Evolutionary conservation across 2,113 vertebrate species (phyloP), one percentile per base, ranked within the genome.

Genomic region (Dicerorhinus sumatrensis): DNA sequence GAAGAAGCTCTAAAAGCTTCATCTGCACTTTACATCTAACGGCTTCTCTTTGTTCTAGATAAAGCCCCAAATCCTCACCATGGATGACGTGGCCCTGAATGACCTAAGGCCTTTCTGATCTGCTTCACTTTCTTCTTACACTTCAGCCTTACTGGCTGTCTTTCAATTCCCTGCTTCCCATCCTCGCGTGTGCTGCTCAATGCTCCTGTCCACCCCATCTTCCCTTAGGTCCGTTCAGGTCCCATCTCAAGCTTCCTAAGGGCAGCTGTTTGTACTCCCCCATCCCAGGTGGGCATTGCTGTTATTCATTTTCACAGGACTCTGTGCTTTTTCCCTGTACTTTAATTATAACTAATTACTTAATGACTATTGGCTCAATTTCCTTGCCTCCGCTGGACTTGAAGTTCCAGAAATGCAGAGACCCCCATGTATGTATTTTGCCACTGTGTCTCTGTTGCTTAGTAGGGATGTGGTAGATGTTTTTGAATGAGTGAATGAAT

Each of bases 101-200:
- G 14, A 73, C 56, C 2, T 3, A 11, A 4, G 16, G 39, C 48
- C 10, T 80, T 54, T 46, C n/a, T 6, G 51, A 8, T 29, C 60
- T 6, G 29, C 11, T 63, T 48, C 0, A 54, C 56, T 20, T 13
- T 18, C 84, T 31, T 14, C 2, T 17, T 21, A 10, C 9, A 1
- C 54, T 14, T 10, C 33, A 5, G 75, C 13, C 76, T 33, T 23
- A 17, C 25, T 0, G 2, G 12, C 63, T 18, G 6, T 18, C 85
- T 25, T 27, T 13, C 18, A 0, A 0, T 14, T 1, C 18, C 65
- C 62, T 21, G 65, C 39, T 46, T n/a, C 16, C 29, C 48, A 11
- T 10, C 42, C 20, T 23, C 5, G 1, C 4, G 1, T 0, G 1
- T 2, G 14, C 21, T n/a, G 20, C 14, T 63, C 33, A 25, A 0